A percentile compares a stretch with the other conserved stretches of the same genome.
Conservation (phyloP, 2,797 vertebrate species). For the Enteromius afrohamiltoni region DNA sequence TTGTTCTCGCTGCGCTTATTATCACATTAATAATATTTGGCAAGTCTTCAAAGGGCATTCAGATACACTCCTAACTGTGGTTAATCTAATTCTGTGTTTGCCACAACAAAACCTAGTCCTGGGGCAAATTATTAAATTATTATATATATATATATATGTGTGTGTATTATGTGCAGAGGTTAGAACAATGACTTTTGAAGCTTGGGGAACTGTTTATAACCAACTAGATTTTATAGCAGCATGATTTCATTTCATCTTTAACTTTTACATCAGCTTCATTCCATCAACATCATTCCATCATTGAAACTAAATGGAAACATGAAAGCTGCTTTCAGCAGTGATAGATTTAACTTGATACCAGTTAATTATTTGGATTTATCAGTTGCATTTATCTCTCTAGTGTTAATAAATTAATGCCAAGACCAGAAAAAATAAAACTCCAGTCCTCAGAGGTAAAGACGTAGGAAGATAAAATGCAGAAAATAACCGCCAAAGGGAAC, state of each 20-base stretch:
- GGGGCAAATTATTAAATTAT: constrained; percentile 25
- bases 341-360: constrained; percentile 30
- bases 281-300: constrained; percentile 4
- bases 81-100: constrained; percentile 37
- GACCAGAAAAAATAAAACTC: constrained; percentile 10
- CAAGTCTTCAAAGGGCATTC: constrained; percentile 35
- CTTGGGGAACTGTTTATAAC: neutral
- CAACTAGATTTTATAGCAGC: neutral
- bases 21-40: constrained; percentile 35
- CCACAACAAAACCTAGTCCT: constrained; percentile 19
- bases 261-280: constrained; percentile 28
- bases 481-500: constrained; percentile 8
- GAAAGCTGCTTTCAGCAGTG: constrained; percentile 18
- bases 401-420: constrained; percentile 9
- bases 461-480: neutral
- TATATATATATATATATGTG: no score
- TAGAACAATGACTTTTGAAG: constrained; percentile 19
- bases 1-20: constrained; percentile 37
- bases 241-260: constrained; percentile 12
- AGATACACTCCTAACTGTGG: constrained; percentile 9
- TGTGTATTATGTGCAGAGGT: neutral
- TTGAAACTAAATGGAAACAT: constrained; percentile 2
- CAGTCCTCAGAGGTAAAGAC: neutral
- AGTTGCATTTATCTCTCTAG: constrained; percentile 15
- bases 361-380: constrained; percentile 23